phyloP scores from a whole-genome alignment of 2,888 invertebrate species.

The Plagodis dolabraria region DNA sequence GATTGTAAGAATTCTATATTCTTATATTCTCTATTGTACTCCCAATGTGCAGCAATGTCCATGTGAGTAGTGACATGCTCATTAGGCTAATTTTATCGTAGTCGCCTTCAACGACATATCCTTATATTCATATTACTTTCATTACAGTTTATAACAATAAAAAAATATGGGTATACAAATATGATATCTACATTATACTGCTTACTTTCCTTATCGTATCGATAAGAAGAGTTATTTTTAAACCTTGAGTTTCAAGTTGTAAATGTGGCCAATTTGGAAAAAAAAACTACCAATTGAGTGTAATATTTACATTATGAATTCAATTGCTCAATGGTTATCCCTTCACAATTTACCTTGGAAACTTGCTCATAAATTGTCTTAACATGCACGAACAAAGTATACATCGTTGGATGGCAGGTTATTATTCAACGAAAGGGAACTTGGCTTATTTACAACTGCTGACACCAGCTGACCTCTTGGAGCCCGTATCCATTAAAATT shows the following conservation, averaged over 20 bases:
- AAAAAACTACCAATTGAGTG: constrained; percentile 19
- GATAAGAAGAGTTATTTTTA: not conserved
- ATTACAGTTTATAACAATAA: no score
- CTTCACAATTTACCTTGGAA: constrained; percentile 72
- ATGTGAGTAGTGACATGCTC: no score
- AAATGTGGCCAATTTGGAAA: constrained; percentile 1
- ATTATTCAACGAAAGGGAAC: constrained; percentile 43
- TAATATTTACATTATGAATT: constrained; percentile 42
- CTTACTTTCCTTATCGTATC: not conserved
- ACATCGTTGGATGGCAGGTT: constrained; percentile 29
- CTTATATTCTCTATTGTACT: no score
- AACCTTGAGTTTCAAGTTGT: not conserved
- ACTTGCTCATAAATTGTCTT: constrained; percentile 52
- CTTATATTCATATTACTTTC: no score
- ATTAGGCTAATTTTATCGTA: no score
- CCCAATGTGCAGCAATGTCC: no score
- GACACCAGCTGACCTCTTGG: constrained; percentile 11
- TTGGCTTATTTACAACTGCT: constrained; percentile 12
- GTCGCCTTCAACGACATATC: no score
- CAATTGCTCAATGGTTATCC: constrained; percentile 49
- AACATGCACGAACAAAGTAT: constrained; percentile 33
- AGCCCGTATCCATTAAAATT: constrained; percentile 7
- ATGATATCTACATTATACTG: no score
- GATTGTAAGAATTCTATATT: no score
- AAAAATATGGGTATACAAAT: no score